Base-by-base conservation (phyloP, 1,140 invertebrate genomes). In the Drosophila ananassae region DNA sequence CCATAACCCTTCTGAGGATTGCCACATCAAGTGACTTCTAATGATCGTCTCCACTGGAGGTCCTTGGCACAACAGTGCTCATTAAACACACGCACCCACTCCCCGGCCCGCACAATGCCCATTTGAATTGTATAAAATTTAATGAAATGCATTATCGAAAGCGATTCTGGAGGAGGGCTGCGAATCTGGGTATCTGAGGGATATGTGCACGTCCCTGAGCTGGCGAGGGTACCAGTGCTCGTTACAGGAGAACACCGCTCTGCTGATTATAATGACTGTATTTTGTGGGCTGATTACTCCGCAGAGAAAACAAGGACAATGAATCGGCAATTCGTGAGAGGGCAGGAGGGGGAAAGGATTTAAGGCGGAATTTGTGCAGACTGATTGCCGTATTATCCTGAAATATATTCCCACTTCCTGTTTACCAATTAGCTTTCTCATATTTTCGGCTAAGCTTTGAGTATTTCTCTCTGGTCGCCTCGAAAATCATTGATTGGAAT, bases 101-200 rank as follows among this genome's bases (percentile, higher is more conserved):
- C 46, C 41, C 54, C 10, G 34, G 8, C 21, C 10, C 47, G 47
- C 21, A 37, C 25, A 64, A 50, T 69, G 24, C 57, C 28, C 47
- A 61, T 58, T 53, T 59, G 77, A 79, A 79, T 55, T 83, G 80
- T 79, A 73, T 68, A 68, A 74, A 82, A 89, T 66, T 82, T 87
- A 89, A 87, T 89, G 76, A 79, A 84, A 84, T 83, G 80, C 79
- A 84, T 83, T 84, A 79, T 51, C 76, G 75, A 64, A 78, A 64
- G 56, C 55, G 25, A 61, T 75, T 55, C 28, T 51, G 51, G 57
- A 39, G 71, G 59, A 50, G 50, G 62, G 63, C 50, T 24, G 8
- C 39, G 51, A 28, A 62, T 32, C 69, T 61, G 57, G 77, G 77
- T 61, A 54, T 21, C 60, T 60, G 17, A 17, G 41, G 17, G 37